Evolutionary conservation across 2,113 vertebrate genomes (phyloP).

Genomic region (Haemorhous mexicanus): DNA sequence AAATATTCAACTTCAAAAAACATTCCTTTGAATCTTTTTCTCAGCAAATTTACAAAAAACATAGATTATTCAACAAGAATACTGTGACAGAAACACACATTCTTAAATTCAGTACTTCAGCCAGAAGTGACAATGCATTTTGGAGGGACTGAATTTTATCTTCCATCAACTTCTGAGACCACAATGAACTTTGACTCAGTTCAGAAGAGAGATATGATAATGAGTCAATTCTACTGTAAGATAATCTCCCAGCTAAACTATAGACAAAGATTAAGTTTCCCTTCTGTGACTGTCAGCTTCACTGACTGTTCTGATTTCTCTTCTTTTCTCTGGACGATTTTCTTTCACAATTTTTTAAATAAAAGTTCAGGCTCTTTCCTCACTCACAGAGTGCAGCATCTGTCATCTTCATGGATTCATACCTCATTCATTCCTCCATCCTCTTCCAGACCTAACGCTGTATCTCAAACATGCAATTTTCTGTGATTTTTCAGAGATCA

Average conservation of each 20-base stretch:
- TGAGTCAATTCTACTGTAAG: neutral
- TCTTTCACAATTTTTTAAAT: neutral
- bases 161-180: neutral
- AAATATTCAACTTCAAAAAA: neutral
- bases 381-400: neutral
- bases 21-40: neutral
- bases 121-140: neutral
- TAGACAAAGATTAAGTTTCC: neutral
- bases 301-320: neutral
- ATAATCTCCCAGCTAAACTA: neutral
- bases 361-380: neutral
- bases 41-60: neutral
- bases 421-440: neutral
- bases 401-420: neutral
- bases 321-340: neutral
- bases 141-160: neutral
- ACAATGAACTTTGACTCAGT: accelerated
- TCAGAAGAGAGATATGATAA: neutral
- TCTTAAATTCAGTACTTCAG: neutral
- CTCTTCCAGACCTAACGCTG: neutral
- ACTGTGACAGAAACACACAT: neutral
- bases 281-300: neutral
- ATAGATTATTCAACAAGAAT: neutral
- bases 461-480: neutral
- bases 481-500: neutral